Evolutionary conservation across 2,113 vertebrate species (phyloP), one percentile per base, ranked within the genome.

Genomic region (Mastomys natalensis): DNA sequence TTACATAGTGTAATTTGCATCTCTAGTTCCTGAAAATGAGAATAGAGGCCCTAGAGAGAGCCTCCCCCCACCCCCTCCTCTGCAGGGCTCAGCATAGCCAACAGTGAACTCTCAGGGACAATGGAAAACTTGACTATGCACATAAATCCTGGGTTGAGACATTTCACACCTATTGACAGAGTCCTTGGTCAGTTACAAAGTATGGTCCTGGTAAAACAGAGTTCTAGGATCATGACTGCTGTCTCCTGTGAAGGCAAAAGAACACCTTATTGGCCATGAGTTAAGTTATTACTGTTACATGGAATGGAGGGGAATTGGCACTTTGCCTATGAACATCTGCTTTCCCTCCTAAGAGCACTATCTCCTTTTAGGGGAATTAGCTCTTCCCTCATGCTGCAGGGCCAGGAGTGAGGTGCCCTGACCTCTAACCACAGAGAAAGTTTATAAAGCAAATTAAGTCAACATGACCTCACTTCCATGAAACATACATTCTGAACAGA

Each of bases 131-230:
- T 87, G 80, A 60, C 84, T 82, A 34, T 72, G 10, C 31, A 22
- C 17, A 1, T 64, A 51, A 64, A 9, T 72, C 8, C 40, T 17
- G 16, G 91, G 68, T 40, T 45, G 24, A 34, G 80, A 22, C 85
- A 81, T 51, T 37, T 45, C 45, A 48, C 0, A 29, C 43, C 70
- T 85, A 0, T n/a, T 37, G 37, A 40, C 58, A 21, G 22, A 73
- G 66, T 81, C 78, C 60, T 45, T 48, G 77, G 53, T 92, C 60
- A 78, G 64, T 93, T 43, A 60, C 19, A 94, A 91, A 91, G 66
- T 55, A 53, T 48, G 21, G 4, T 64, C 26, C 22, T 68, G 40
- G 48, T 80, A 43, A 94, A 93, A 82, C 60, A 72, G 37, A 64
- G 87, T 87, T 91, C 40, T 29, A 70, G 40, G 96, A 73, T 88